A percentile compares a stretch with the other conserved stretches of the same genome.
Evolutionary conservation across 2,797 vertebrate species (phyloP).

Genomic region (Poeciliopsis presidionis): DNA sequence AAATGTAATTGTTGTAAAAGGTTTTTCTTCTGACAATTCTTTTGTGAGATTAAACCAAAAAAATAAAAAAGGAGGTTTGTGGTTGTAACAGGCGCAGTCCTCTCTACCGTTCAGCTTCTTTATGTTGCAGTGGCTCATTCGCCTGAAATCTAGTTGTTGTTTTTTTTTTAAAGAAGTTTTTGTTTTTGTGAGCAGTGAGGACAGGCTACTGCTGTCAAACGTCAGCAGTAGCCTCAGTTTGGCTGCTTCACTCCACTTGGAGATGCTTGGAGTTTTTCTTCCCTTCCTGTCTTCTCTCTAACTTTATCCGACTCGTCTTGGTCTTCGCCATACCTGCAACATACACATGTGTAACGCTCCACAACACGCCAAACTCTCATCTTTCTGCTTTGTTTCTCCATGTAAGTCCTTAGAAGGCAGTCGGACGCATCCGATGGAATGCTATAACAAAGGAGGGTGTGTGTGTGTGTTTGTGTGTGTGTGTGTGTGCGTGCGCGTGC

Average conservation of each 20-base stretch:
- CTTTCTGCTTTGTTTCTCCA: constrained; percentile 20
- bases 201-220: constrained; percentile 2
- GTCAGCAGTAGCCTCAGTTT: constrained; percentile 9
- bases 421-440: constrained; percentile 26
- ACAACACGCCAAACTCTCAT: constrained; percentile 21
- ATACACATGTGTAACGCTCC: not conserved
- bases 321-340: constrained; percentile 14
- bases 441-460: constrained; percentile 41
- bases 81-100: not conserved
- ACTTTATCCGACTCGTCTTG: constrained; percentile 31
- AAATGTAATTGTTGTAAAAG: not conserved
- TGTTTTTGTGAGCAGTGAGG: constrained; percentile 31
- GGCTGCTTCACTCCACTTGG: constrained; percentile 22
- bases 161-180: constrained; percentile 6
- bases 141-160: constrained; percentile 49
- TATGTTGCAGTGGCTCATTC: constrained; percentile 14
- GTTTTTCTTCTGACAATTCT: not conserved
- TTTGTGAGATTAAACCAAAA: not conserved
- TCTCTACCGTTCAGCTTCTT: constrained; percentile 32
- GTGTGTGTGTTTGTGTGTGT: not conserved
- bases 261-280: constrained; percentile 26
- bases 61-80: not conserved
- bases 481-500: not conserved
- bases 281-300: constrained; percentile 6
- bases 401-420: constrained; percentile 19